Conservation (phyloP, 1,140 invertebrate genomes). For the Scaptomyza montana region DNA sequence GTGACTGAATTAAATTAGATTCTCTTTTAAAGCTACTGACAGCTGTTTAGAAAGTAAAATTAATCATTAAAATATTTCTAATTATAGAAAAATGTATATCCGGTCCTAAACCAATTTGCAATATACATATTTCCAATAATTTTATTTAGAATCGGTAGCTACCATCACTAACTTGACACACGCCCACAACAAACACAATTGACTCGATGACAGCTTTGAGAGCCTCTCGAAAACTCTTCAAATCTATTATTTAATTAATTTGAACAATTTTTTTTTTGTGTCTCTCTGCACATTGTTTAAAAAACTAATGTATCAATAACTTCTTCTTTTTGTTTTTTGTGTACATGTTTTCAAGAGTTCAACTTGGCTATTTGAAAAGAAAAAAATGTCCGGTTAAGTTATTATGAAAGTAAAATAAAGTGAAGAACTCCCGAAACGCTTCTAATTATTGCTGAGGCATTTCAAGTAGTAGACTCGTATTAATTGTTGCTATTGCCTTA, state of each 20-base stretch:
- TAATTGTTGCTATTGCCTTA: constrained; percentile 2
- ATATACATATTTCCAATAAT: no score
- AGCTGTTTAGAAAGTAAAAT: background rate
- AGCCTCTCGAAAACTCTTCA: constrained; percentile 34
- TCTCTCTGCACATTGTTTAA: constrained; percentile 9
- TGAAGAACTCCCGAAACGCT: background rate
- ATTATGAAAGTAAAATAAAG: constrained; percentile 17
- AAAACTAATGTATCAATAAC: constrained; percentile 51
- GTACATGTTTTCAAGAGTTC: constrained; percentile 38
- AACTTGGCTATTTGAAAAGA: constrained; percentile 35
- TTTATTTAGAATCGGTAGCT: constrained; percentile 8
- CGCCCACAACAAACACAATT: constrained; percentile 30
- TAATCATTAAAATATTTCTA: constrained; percentile 2
- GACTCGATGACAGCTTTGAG: constrained; percentile 47
- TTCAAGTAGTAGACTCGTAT: constrained; percentile 7
- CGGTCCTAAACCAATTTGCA: no score
- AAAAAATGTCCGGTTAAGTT: constrained; percentile 31
- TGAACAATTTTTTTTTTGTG: constrained; percentile 8
- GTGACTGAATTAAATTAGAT: background rate
- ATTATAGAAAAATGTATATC: constrained; percentile 1
- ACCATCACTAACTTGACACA: constrained; percentile 41
- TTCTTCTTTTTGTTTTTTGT: constrained; percentile 30
- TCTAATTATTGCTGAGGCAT: no score
- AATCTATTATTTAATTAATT: constrained; percentile 29
- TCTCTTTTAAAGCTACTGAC: background rate